Evolutionary conservation across 2,888 invertebrate species (phyloP).

Genomic region (Lypha dubia): DNA sequence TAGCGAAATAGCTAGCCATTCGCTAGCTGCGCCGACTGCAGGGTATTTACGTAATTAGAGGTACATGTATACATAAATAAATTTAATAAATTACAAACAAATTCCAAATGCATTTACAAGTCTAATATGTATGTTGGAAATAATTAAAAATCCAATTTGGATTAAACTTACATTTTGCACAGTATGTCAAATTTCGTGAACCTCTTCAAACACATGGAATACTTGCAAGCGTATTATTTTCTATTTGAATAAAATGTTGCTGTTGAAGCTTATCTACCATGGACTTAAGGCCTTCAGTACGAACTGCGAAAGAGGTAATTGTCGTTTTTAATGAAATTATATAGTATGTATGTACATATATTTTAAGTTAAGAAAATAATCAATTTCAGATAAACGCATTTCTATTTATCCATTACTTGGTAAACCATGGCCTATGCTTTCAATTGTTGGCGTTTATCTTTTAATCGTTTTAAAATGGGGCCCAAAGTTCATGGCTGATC

Average conservation of each 20-base stretch:
- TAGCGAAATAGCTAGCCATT: no score
- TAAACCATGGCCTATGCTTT: conserved; percentile 80
- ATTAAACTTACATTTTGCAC: neutral
- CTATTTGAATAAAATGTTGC: conserved; percentile 38
- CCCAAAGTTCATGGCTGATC: conserved; percentile 87
- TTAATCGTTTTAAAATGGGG: conserved; percentile 88
- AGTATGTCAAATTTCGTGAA: conserved; percentile 12
- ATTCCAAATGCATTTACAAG: conserved; percentile 6
- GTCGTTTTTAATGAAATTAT: neutral
- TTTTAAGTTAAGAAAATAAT: neutral
- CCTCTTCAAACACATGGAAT: conserved; percentile 7
- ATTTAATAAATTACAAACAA: neutral
- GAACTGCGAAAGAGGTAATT: conserved; percentile 28
- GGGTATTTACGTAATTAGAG: no score
- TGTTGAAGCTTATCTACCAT: conserved; percentile 28
- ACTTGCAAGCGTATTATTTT: neutral
- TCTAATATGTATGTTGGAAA: neutral
- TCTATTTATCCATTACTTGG: conserved; percentile 34
- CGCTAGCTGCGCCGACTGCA: no score
- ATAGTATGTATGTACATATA: no score
- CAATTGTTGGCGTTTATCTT: conserved; percentile 86
- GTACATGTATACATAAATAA: neutral
- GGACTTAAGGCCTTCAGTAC: neutral
- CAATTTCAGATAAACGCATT: conserved; percentile 52
- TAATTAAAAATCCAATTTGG: neutral